Base-by-base conservation (phyloP, 2,888 invertebrate genomes). In the Anthrax anthrax region DNA sequence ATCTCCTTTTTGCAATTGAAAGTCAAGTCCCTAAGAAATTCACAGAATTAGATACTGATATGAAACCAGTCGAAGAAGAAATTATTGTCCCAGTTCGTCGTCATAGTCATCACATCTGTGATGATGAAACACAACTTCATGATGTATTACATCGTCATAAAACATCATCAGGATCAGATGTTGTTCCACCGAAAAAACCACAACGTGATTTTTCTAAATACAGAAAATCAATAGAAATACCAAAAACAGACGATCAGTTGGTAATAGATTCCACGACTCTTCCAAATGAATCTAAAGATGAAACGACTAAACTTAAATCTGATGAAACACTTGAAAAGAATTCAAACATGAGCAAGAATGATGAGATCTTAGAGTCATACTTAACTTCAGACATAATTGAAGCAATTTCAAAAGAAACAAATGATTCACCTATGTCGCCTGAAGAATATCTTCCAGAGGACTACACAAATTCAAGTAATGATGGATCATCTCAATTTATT, bases 151-250 rank as follows among this genome's bases (percentile, higher is more conserved):
- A 51, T 29, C n/a, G n/a, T n/a, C 32, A 34, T 29, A 40, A 23
- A 8, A 18, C 17, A 13, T 9, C 29, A 14, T 36, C 37, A 42
- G 14, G 45, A 42, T 36, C 38, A 43, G 51, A 51, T 46, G 39
- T 44, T 27, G 37, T 34, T 44, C 50, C 52, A 23, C 56, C 56
- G n/a, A 50, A 51, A 37, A 56, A 56, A 50, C 56, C 56, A 10
- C 50, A 51, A 38, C 46, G 56, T n/a, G 56, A 56, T 40, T 55
- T 56, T 38, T 43, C 47, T 18, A 52, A 52, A 42, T 55, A 54
- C 45, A 47, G 43, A 45, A 49, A 50, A 34, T 34, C 44, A 16
- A 38, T 44, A 17, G 44, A 47, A 16, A 32, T 13, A 9, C 13
- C 12, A 13, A 46, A 46, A 32, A 37, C 42, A 27, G 36, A 36